phyloP scores from a whole-genome alignment of 2,113 vertebrate genomes.

The Takifugu bimaculatus region DNA sequence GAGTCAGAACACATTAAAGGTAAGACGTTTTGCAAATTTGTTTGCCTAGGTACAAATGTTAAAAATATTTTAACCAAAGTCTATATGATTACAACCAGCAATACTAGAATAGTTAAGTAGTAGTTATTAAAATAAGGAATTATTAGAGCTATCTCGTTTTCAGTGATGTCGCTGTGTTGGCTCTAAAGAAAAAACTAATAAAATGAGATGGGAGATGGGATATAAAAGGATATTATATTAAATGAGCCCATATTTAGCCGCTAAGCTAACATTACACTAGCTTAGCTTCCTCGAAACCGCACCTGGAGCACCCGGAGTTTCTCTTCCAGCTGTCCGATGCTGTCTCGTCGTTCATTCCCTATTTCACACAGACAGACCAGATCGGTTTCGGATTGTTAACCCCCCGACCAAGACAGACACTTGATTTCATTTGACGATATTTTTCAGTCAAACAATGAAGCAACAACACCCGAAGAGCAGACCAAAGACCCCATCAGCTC shows the following conservation, averaged over 20 bases:
- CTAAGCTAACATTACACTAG: constrained; percentile 26
- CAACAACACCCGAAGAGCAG: constrained; percentile 40
- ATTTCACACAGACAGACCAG: constrained; percentile 68
- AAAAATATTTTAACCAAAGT: too few species aligned
- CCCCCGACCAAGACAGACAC: constrained; percentile 60
- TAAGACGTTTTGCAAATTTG: too few species aligned
- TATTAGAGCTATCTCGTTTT: too few species aligned
- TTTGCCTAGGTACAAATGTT: too few species aligned
- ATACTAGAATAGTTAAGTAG: too few species aligned
- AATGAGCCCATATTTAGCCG: background rate
- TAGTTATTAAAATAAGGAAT: too few species aligned
- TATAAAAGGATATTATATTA: background rate
- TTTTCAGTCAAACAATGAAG: constrained; percentile 29
- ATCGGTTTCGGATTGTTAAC: constrained; percentile 64
- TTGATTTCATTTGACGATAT: constrained; percentile 64
- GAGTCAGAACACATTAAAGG: too few species aligned
- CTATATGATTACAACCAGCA: too few species aligned
- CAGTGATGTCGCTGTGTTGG: too few species aligned
- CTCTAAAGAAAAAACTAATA: background rate
- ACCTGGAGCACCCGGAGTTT: constrained; percentile 82
- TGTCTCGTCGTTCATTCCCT: constrained; percentile 82
- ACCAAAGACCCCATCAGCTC: constrained; percentile 9
- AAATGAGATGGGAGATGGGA: background rate
- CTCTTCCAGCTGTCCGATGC: constrained; percentile 77
- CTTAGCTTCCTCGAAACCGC: constrained; percentile 31